phyloP scores from a whole-genome alignment of 2,888 invertebrate genomes.

The Venustoraphidia nigricollis region DNA sequence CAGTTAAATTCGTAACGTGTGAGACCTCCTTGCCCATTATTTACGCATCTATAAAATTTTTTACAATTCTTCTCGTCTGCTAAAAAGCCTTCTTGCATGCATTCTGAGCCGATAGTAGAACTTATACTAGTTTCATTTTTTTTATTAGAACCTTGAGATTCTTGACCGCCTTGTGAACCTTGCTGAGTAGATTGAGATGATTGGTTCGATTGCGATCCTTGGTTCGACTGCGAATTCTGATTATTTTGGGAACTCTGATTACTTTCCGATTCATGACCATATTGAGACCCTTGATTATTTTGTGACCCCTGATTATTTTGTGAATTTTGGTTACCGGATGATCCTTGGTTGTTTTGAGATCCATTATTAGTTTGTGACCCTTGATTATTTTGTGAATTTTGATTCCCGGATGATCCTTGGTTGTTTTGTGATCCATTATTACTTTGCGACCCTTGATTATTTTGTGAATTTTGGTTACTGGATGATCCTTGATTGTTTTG shows the following conservation, averaged over 20 bases:
- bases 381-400: not conserved
- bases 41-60: conserved; percentile 22
- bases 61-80: conserved; percentile 20
- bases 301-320: not conserved
- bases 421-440: not conserved
- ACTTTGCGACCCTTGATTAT: not conserved
- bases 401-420: conserved; percentile 1
- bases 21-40: conserved; percentile 12
- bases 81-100: conserved; percentile 19
- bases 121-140: no score
- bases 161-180: no score
- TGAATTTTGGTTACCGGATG: not conserved
- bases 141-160: not conserved
- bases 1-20: conserved; percentile 43
- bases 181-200: not conserved
- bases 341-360: not conserved
- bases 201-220: not conserved
- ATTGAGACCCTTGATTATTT: not conserved
- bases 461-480: not conserved
- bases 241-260: not conserved
- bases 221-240: not conserved
- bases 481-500: not conserved
- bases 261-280: not conserved
- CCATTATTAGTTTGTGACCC: not conserved
- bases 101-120: conserved; percentile 5